Base-by-base conservation (phyloP, 2,888 invertebrate species). In the Ariolimax columbianus region DNA sequence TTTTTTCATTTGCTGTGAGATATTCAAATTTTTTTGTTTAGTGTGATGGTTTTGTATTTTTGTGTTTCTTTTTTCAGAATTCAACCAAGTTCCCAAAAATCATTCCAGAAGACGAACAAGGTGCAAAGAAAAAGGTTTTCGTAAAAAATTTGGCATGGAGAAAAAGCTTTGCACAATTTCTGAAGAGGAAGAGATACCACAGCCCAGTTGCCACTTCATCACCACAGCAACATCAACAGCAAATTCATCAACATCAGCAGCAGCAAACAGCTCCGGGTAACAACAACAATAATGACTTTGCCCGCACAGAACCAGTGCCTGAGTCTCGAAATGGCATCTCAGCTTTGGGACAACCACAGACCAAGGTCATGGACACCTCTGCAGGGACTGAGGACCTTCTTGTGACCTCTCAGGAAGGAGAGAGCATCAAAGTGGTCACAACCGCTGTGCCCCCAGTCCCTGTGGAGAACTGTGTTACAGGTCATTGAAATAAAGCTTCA, bases 81-180 rank as follows among this genome's bases (percentile, higher is more conserved):
- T 75, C 84, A 26, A 30, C 77, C 47, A 85, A 81, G 70, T 72
- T 38, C 63, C 77, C 73, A 23, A 85, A 85, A 73, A 85, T 81
- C 38, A 75, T 63, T 19, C 80, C 43, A n/a, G 81, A 70, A 36
- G 51, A 80, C 33, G 84, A 85, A 55, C 70, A 72, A 81, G 73
- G 84, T 3, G 68, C 73, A 80, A 85, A 85, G 84, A 85, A 85
- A 85, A 85, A 79, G 59, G 38, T 68, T n/a, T 85, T 85, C 40
- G 79, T 73, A 36, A 90, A 90, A 89, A 88, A 86, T 81, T 87
- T 89, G 72, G 88, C 90, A 51, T 91, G 91, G 91, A 90, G 90
- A 87, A 88, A 91, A 88, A 91, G 91, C 83, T 91, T 92, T 90
- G 91, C 90, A 78, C 91, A 91, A 86, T 90, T 92, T 83, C 87